These are phyloP conservation scores for Troides oblongomaculatus DNA, from an alignment of 2,888 invertebrate genomes.

Conservation along the genomic window DNA sequence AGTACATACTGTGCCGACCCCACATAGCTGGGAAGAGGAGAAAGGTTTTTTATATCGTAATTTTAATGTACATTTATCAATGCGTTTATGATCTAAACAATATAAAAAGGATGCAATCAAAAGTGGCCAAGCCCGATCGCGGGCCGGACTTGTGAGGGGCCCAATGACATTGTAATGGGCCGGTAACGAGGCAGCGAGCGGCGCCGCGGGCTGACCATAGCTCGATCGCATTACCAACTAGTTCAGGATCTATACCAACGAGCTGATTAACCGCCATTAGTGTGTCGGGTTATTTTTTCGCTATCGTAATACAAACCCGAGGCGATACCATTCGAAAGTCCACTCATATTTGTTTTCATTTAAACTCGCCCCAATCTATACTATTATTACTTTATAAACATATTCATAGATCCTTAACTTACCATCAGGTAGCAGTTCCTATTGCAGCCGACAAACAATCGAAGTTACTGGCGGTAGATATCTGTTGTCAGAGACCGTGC, in stretches of 20 bases:
- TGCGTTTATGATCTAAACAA: not conserved
- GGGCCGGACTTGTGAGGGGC: slow-evolving; percentile 36
- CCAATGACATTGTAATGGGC: slow-evolving; percentile 46
- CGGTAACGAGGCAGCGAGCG: slow-evolving; percentile 41
- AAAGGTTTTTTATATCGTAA: too few relatives aligned
- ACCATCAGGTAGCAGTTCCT: too few relatives aligned
- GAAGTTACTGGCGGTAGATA: too few relatives aligned
- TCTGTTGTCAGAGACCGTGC: too few relatives aligned
- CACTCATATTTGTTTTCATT: slow-evolving; percentile 15
- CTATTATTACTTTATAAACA: not conserved
- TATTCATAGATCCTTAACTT: too few relatives aligned
- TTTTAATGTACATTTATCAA: too few relatives aligned
- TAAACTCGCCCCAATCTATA: not conserved
- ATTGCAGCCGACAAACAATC: too few relatives aligned
- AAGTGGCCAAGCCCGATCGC: slow-evolving; percentile 11
- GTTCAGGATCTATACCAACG: slow-evolving; percentile 24
- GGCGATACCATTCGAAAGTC: slow-evolving; percentile 13
- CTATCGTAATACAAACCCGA: slow-evolving; percentile 12
- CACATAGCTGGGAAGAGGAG: too few relatives aligned
- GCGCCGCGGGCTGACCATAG: slow-evolving; percentile 36
- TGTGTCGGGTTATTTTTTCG: slow-evolving; percentile 14
- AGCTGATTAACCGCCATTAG: slow-evolving; percentile 26
- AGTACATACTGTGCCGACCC: too few relatives aligned
- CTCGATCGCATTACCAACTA: slow-evolving; percentile 28
- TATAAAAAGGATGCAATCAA: slow-evolving; percentile 20